Conservation (phyloP, 37 sponge, comb jelly and placozoan species). For the Cladorhizidae sp. region DNA sequence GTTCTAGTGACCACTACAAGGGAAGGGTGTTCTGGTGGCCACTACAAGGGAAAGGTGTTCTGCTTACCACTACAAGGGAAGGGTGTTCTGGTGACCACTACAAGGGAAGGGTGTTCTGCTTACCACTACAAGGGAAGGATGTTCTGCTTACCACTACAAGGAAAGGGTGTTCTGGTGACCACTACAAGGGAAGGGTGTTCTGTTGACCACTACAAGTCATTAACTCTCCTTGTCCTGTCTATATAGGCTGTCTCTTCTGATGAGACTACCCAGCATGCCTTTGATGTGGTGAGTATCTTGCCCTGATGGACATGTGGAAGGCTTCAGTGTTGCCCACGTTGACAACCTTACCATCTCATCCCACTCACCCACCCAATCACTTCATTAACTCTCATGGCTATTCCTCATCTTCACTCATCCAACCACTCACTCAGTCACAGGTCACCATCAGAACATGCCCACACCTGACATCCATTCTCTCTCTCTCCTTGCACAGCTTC, state of each 20-base stretch:
- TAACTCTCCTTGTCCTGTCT: not conserved
- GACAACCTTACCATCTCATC: not conserved
- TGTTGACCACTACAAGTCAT: too few species aligned
- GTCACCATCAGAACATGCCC: not conserved
- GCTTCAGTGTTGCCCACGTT: not conserved
- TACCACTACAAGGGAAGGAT: too few species aligned
- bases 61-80: too few species aligned
- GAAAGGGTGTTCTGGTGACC: too few species aligned
- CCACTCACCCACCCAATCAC: not conserved
- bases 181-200: too few species aligned
- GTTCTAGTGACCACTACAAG: too few species aligned
- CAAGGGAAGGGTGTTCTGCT: too few species aligned
- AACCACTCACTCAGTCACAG: too few species aligned
- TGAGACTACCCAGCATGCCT: slow-evolving; percentile 81
- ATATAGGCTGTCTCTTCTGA: slow-evolving; percentile 76
- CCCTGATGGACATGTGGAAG: not conserved
- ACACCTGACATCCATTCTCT: not conserved
- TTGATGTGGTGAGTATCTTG: slow-evolving; percentile 61
- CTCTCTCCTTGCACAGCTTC: slow-evolving; percentile 39
- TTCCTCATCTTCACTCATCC: not conserved
- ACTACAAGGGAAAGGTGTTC: too few species aligned
- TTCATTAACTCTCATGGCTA: not conserved
- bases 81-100: too few species aligned
- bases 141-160: too few species aligned
- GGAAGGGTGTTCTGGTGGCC: too few species aligned